Percentiles rank a stretch among this genome's conserved stretches.
phyloP scores from a whole-genome alignment of 1,140 invertebrate species.

The Eufriesea mexicana region DNA sequence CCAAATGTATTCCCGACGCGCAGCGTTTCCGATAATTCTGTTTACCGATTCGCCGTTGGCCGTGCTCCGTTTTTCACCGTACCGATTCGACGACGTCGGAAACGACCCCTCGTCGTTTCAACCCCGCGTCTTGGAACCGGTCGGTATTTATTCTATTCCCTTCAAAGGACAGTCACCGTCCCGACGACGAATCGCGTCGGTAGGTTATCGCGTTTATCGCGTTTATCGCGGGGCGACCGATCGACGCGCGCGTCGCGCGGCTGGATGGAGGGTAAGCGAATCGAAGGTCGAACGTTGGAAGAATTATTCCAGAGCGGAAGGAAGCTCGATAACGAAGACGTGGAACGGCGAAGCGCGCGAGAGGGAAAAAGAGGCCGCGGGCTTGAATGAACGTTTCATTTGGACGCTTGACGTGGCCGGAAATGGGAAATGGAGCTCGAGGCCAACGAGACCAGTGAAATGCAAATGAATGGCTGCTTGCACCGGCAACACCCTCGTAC shows the following conservation, averaged over 20 bases:
- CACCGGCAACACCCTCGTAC: slow-evolving; percentile 25
- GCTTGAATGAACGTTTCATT: slow-evolving; percentile 61
- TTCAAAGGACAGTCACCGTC: too few relatives aligned
- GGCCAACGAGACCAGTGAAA: slow-evolving; percentile 72
- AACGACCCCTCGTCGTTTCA: too few relatives aligned
- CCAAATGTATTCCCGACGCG: slow-evolving; percentile 41
- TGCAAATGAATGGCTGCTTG: slow-evolving; percentile 68
- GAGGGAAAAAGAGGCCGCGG: slow-evolving; percentile 28
- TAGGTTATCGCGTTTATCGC: neutral
- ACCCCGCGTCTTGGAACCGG: too few relatives aligned
- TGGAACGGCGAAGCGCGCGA: neutral
- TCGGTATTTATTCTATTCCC: slow-evolving; percentile 1
- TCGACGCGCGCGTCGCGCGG: neutral
- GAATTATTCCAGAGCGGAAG: slow-evolving; percentile 38
- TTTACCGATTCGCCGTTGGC: slow-evolving; percentile 40
- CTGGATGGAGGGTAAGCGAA: neutral
- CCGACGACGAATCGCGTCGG: neutral
- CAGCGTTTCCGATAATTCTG: slow-evolving; percentile 49
- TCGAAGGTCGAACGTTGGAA: neutral
- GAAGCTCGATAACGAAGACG: slow-evolving; percentile 35
- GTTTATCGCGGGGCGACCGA: neutral
- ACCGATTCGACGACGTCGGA: too few relatives aligned
- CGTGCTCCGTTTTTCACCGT: slow-evolving; percentile 14
- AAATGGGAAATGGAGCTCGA: slow-evolving; percentile 63
- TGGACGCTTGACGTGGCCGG: slow-evolving; percentile 48